Base-by-base conservation (phyloP, 2,113 vertebrate species). In the Oxyruncus cristatus region DNA sequence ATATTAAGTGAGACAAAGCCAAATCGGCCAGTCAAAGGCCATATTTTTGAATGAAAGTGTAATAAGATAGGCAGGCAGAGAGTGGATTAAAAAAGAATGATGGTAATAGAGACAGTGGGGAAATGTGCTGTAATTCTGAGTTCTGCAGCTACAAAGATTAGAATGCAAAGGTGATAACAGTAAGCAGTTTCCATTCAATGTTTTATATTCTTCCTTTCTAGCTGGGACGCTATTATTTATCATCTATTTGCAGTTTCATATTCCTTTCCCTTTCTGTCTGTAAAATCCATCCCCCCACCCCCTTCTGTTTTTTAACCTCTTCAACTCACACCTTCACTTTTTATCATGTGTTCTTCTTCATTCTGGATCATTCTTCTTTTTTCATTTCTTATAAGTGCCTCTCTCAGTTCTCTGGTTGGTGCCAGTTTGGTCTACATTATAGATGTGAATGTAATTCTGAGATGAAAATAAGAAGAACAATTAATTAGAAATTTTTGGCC, bases 91-190 rank as follows among this genome's bases (percentile, higher is more conserved):
- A 92, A 81, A 76, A 61, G n/a, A 84, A 39, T 49, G 14, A 49
- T 80, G 56, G 65, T 44, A 74, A 74, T 27, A 91, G 61, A 65
- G n/a, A 62, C 49, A 62, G 42, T 30, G 62, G 28, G 41, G 62
- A 93, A 93, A 92, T 70, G 50, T 59, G 61, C n/a, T 50, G 15
- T 78, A 78, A 67, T 75, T 94, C 49, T 62, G 70, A 88, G 37
- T 91, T 96, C 73, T 96, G 53, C 56, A 92, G 37, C 42, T 65
- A 49, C 46, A 42, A 84, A 91, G 58, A 89, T 97, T 85, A 87
- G 58, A 87, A 95, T 66, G 46, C 30, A 75, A 93, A 95, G 56
- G 20, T 65, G 85, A 66, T 78, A 94, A 74, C 42, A 74, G 71
- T 77, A 84, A 95, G 70, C 28, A 68, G n/a, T 75, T 96, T 87